Base-by-base conservation (phyloP, 2,888 invertebrate species). In the Ctenicera cuprea region DNA sequence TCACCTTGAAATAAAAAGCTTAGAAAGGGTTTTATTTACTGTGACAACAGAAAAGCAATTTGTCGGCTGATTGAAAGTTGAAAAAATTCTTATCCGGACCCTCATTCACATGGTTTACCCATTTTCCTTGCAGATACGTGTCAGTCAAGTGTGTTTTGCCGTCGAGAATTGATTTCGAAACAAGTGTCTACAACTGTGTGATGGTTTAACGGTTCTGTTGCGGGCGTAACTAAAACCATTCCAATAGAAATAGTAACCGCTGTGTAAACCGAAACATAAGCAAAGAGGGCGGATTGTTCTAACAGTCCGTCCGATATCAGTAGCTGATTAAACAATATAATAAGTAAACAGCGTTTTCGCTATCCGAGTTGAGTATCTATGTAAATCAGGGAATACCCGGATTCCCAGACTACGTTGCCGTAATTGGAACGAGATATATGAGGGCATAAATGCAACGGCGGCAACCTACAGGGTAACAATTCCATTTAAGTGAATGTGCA, bases 291-390 rank as follows among this genome's bases (percentile, higher is more conserved):
- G 11, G 11, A 48, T 18, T 18, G 48, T 11, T 18, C 9, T 9
- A 3, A 2, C 12, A 9, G 9, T 11, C n/a, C 30, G n/a, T 22
- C 16, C 11, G 54, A 26, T 26, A 26, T 20, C 54, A 16, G 1
- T n/a, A n/a, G 41, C 52, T 22, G 54, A 52, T 54, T 66, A 66
- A 38, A 63, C 45, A 48, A 64, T 52, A 66, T 41, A 54, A 54
- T 26, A 50, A 54, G 54, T 41, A 20, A 41, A 54, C 66, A 41
- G 11, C n/a, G 50, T 43, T 66, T 54, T 33, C 66, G 33, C 38
- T 66, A 66, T 66, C 66, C 66, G 54, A 14, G 26, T 43, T 20
- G 52, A 52, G 41, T 37, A 66, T 66, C 66, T 66, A 66, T 66
- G 66, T 59, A 59, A 59, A 59, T 59, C 38, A 30, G 30, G 12